A percentile compares a stretch with the other conserved stretches of the same genome.
Conservation (phyloP, 1,140 invertebrate genomes). For the Chymomyza costata region DNA sequence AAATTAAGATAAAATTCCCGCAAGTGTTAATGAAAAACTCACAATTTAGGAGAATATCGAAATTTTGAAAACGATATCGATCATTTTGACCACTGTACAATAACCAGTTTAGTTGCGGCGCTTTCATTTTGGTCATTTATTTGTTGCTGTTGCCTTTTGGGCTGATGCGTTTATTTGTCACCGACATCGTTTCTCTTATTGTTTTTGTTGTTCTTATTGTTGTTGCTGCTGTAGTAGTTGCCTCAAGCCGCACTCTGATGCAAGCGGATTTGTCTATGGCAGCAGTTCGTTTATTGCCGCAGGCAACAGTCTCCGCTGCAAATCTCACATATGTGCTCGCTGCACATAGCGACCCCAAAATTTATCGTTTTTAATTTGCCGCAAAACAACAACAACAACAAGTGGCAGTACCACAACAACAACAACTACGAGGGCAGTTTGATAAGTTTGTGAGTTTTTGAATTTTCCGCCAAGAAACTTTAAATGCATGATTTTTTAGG, state of each 20-base stretch:
- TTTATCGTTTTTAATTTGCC: constrained; percentile 75
- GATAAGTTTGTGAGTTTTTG: no score
- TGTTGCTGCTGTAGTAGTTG: not conserved
- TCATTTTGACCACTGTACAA: no score
- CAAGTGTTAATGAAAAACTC: no score
- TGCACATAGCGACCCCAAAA: constrained; percentile 42
- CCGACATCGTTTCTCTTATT: constrained; percentile 2
- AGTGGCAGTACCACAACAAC: no score
- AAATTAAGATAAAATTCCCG: no score
- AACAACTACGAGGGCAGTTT: no score
- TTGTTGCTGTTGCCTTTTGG: constrained; percentile 20
- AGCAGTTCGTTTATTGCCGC: constrained; percentile 7
- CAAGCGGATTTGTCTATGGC: constrained; percentile 60
- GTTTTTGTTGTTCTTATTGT: not conserved
- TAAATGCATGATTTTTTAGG: no score
- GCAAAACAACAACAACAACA: constrained; percentile 34
- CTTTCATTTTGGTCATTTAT: constrained; percentile 69
- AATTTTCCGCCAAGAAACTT: no score
- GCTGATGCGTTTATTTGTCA: constrained; percentile 28
- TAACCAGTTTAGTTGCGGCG: no score
- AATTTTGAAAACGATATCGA: no score
- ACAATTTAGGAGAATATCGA: no score
- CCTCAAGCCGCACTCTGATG: constrained; percentile 44
- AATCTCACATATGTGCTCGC: constrained; percentile 39
- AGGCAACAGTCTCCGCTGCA: constrained; percentile 7